Base-by-base conservation (phyloP, 2,113 vertebrate genomes). In the Smithornis capensis region DNA sequence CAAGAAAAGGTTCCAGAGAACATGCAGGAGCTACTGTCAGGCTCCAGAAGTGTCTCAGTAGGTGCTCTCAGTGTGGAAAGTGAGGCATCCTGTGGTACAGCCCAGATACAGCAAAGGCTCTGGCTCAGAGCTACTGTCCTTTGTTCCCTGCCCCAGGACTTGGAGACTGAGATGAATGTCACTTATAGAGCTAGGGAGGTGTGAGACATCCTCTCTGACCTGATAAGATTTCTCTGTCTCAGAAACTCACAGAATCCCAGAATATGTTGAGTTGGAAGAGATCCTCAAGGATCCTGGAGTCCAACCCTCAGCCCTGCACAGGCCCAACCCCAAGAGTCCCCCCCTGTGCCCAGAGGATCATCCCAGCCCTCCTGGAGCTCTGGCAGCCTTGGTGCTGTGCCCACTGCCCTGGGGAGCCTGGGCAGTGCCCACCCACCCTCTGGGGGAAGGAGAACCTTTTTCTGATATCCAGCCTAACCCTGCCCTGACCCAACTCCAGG, bases 101-200 rank as follows among this genome's bases (percentile, higher is more conserved):
- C 13, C 22, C 49, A 65, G 53, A 75, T 37, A 40, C 4, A 71
- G 8, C 11, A 37, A 68, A 77, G 38, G 44, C 65, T 29, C 40
- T 35, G 27, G 19, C 40, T 63, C 23, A 65, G 52, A 38, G 42
- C 37, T 64, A 5, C n/a, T 27, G 29, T 31, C 52, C 27, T 49
- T 53, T 53, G 4, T 55, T 87, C 37, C 40, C 12, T 69, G 4
- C 37, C 25, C 50, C 37, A 15, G 17, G 24, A n/a, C 27, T 75
- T 56, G n/a, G 52, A 22, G 7, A 40, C 40, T n/a, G 55, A 81
- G 29, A 42, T 22, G 35, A 19, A 29, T 78, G 78, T 85, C 35
- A 10, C 33, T 33, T 68, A 29, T 0, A 4, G 64, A 59, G 10
- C 19, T 33, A 17, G 4, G 2, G 0, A 69, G 49, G 8, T 14